phyloP scores from a whole-genome alignment of 2,888 invertebrate species.

The Tipula lateralis region DNA sequence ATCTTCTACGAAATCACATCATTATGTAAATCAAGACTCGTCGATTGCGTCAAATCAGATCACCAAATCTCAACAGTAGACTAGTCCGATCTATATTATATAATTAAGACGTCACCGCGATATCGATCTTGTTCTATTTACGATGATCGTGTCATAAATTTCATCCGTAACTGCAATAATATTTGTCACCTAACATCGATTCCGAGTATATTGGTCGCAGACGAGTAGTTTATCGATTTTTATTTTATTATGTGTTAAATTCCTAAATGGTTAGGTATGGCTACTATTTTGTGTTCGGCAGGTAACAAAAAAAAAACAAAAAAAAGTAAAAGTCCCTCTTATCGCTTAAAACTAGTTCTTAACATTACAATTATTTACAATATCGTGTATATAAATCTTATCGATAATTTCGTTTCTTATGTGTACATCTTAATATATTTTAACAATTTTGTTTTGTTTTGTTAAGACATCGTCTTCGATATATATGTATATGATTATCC shows the following conservation, averaged over 20 bases:
- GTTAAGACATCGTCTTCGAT: not conserved
- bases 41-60: not conserved
- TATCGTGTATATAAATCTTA: not conserved
- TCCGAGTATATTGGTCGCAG: not conserved
- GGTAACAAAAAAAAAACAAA: not conserved
- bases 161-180: not conserved
- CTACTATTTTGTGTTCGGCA: not conserved
- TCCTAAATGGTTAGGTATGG: not conserved
- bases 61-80: not conserved
- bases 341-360: not conserved
- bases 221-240: not conserved
- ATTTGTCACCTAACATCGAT: not conserved
- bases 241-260: not conserved
- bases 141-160: not conserved
- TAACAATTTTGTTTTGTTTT: not conserved
- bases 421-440: not conserved
- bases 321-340: not conserved
- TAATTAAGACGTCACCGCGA: not conserved
- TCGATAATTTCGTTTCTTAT: not conserved
- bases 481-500: conserved; percentile 4
- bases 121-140: too few species aligned
- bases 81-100: not conserved
- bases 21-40: not conserved
- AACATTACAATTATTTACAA: not conserved
- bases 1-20: not conserved